phyloP scores from a whole-genome alignment of 2,113 vertebrate genomes.

The Blennius ocellaris region DNA sequence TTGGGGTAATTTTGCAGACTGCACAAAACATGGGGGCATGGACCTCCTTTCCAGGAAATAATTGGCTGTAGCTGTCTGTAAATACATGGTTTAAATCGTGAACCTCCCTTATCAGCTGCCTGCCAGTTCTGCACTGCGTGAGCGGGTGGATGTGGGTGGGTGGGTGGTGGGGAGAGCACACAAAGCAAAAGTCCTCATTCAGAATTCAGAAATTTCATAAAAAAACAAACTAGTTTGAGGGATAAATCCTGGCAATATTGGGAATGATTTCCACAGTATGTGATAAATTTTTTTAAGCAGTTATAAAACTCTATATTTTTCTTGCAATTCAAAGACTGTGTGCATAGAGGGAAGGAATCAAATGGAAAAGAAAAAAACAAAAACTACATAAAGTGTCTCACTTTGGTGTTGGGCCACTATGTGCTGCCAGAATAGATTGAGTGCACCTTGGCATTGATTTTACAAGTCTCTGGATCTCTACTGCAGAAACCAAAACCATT shows the following conservation, averaged over 20 bases:
- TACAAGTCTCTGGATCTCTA: no score
- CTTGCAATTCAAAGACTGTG: conserved; percentile 21
- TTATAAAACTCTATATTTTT: background rate
- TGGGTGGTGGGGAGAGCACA: background rate
- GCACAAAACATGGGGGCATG: conserved; percentile 52
- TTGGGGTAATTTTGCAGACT: conserved; percentile 52
- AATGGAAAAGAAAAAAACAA: background rate
- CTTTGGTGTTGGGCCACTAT: no score
- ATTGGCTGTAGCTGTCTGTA: conserved; percentile 60
- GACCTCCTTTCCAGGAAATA: conserved; percentile 49
- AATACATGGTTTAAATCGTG: conserved; percentile 67
- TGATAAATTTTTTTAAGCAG: background rate
- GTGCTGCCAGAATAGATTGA: no score
- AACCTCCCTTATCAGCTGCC: conserved; percentile 60
- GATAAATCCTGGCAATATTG: conserved; percentile 9
- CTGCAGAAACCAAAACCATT: no score
- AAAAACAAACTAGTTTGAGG: conserved; percentile 31
- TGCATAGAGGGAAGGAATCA: no score
- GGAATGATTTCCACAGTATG: conserved; percentile 20
- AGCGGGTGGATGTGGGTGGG: background rate
- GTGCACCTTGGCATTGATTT: no score
- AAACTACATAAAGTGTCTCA: no score
- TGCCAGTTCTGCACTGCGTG: conserved; percentile 50
- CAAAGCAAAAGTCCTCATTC: conserved; percentile 23
- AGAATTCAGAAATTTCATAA: conserved; percentile 18